Evolutionary conservation across 2,888 invertebrate species (phyloP), one percentile per base, ranked within the genome.

Genomic region (Saturnia pavonia): DNA sequence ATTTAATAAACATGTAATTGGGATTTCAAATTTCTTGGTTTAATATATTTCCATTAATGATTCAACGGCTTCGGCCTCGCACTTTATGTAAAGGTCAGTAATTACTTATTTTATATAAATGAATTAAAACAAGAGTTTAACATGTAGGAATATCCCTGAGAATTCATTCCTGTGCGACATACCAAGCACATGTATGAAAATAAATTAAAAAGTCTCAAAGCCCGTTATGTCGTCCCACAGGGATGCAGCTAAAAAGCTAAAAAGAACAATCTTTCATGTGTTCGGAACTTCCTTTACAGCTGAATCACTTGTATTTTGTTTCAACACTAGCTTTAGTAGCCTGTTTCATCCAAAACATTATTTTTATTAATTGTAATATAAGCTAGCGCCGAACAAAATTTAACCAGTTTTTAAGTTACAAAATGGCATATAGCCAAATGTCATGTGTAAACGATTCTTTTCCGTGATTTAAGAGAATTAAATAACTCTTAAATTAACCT

Each of bases 121-220:
- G 22, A 12, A 57, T 25, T 57, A 57, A 14, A 60, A 27, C 14
- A 60, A 25, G 6, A 1, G 27, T 60, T 60, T 25, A 27, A 14
- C 14, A 27, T 60, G 0, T 60, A 14, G 14, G 25, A 57, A 57
- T 27, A 60, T 60, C 14, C 14, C 14, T 60, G 57, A 4, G 14
- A 60, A 60, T 27, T 12, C 25, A 14, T 60, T 60, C 11, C 27
- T 16, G 27, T 4, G 14, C 19, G 48, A 14, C 57, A 60, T 60
- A 60, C 27, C 12, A 7, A 60, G 27, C 27, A 60, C 25, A 19
- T 60, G 25, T 14, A 14, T 60, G 1, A 27, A 60, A 60, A 60
- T 60, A 60, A 60, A 60, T 60, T 57, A 27, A 60, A 57, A 57
- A 60, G 22, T 60, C 57, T 60, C 57, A 60, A 60, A 60, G 57